Evolutionary conservation across 2,113 vertebrate species (phyloP).

Genomic region (Oreocharis arfaki): DNA sequence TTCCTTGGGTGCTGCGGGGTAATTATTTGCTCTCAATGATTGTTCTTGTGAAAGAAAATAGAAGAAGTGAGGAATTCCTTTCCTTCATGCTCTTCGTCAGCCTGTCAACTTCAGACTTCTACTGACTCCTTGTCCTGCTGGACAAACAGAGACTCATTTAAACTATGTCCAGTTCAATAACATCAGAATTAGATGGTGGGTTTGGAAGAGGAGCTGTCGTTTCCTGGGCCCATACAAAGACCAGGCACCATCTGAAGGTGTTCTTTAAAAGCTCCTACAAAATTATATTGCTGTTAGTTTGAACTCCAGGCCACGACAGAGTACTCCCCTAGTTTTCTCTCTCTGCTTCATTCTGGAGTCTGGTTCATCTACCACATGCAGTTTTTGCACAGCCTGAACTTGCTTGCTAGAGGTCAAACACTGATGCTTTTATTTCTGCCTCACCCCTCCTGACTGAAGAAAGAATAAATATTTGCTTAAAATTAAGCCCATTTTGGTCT

Average conservation of each 20-base stretch:
- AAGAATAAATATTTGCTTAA: conserved; percentile 65
- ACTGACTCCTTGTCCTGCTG: not conserved
- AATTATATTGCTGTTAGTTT: not conserved
- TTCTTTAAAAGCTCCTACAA: not conserved
- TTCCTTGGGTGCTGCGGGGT: not conserved
- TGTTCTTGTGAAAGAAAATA: not conserved
- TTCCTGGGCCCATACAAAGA: not conserved
- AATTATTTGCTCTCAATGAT: not conserved
- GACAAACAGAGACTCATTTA: not conserved
- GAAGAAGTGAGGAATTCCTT: not conserved
- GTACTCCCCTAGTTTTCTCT: not conserved
- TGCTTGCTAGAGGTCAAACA: conserved; percentile 47
- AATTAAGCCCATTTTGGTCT: conserved; percentile 51
- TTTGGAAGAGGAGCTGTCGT: not conserved
- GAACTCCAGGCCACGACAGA: not conserved
- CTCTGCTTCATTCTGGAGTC: not conserved
- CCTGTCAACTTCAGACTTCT: not conserved
- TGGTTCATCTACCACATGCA: not conserved
- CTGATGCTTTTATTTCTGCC: conserved; percentile 55
- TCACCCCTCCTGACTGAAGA: conserved; percentile 33
- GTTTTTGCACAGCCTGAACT: conserved; percentile 38
- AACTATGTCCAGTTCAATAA: not conserved
- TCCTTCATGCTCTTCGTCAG: not conserved
- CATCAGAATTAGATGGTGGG: not conserved
- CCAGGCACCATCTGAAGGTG: not conserved